Evolutionary conservation across 2,797 vertebrate genomes (phyloP).

Genomic region (Chelon labrosus): DNA sequence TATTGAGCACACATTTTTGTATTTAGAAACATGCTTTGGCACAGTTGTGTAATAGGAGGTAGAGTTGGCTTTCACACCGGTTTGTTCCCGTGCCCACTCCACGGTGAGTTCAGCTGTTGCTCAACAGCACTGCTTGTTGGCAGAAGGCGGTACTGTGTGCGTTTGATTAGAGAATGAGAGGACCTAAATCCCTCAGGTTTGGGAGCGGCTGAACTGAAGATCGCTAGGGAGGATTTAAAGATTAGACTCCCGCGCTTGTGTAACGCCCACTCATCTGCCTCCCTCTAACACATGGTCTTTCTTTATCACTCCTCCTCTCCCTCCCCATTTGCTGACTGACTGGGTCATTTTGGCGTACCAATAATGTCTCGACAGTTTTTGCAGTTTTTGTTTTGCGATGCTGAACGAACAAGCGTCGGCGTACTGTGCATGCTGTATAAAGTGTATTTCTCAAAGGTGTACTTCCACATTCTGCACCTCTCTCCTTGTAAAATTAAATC

Average conservation of each 20-base stretch:
- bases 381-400: not conserved
- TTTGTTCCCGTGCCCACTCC: not conserved
- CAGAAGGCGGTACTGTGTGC: slow-evolving; percentile 35
- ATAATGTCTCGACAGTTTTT: slow-evolving; percentile 13
- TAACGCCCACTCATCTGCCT: slow-evolving; percentile 83
- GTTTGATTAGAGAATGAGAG: slow-evolving; percentile 82
- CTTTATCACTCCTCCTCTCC: slow-evolving; percentile 60
- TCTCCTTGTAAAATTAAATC: slow-evolving; percentile 14
- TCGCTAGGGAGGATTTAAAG: slow-evolving; percentile 86
- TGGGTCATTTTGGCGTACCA: slow-evolving; percentile 3
- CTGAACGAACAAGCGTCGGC: no score
- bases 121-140: slow-evolving; percentile 67
- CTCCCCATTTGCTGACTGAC: slow-evolving; percentile 45
- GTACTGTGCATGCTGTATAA: not conserved
- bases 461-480: not conserved
- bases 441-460: not conserved
- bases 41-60: slow-evolving; percentile 1
- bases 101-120: slow-evolving; percentile 8
- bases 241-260: slow-evolving; percentile 84
- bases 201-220: slow-evolving; percentile 83
- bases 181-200: slow-evolving; percentile 84
- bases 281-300: slow-evolving; percentile 71
- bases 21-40: slow-evolving; percentile 20
- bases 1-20: slow-evolving; percentile 12
- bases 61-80: slow-evolving; percentile 13